A percentile compares a stretch with the other conserved stretches of the same genome.
These are phyloP conservation scores for Graphium colonna DNA, from an alignment of 2,888 invertebrate genomes.

Conservation along the genomic window DNA sequence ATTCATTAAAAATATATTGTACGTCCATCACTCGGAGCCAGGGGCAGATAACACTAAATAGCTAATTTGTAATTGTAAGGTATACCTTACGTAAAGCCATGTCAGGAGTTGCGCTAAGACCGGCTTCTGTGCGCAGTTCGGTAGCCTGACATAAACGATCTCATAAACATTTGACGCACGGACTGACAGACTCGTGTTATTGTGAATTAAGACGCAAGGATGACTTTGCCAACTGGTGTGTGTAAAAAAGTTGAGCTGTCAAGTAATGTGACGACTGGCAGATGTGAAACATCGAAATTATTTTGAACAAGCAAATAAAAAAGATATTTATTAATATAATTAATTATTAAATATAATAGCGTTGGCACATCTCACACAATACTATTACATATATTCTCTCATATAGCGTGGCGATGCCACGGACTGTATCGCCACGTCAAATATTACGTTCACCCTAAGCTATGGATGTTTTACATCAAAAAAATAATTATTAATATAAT, in stretches of 20 bases:
- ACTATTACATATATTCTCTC: no score
- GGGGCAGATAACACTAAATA: slow-evolving; percentile 65
- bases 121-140: slow-evolving; percentile 42
- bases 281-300: no score
- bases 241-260: not conserved
- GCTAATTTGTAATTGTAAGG: slow-evolving; percentile 66
- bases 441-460: no score
- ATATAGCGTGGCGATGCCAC: not conserved
- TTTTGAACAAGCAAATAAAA: no score
- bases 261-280: no score
- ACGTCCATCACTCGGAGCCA: slow-evolving; percentile 44
- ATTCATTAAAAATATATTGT: slow-evolving; percentile 41
- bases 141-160: slow-evolving; percentile 24
- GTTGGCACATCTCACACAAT: no score
- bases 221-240: slow-evolving; percentile 2
- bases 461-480: no score
- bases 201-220: not conserved
- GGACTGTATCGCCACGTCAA: not conserved
- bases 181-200: slow-evolving; percentile 12
- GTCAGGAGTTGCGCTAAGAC: slow-evolving; percentile 49
- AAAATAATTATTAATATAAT: no score
- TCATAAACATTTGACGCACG: slow-evolving; percentile 22
- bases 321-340: no score
- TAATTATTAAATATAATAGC: no score
- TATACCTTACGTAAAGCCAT: slow-evolving; percentile 63